phyloP scores from a whole-genome alignment of 2,797 vertebrate genomes.

The Amblyraja radiata region DNA sequence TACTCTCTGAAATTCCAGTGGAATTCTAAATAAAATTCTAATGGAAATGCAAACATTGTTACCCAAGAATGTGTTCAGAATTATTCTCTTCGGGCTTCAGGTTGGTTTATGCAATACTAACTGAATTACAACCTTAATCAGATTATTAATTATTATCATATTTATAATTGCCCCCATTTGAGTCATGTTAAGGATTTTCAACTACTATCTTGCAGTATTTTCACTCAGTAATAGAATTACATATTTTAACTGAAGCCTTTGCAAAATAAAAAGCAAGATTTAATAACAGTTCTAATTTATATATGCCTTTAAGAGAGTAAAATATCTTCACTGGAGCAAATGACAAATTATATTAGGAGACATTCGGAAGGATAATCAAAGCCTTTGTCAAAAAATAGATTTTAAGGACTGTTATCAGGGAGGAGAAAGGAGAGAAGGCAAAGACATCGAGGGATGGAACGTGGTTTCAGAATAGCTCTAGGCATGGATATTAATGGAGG shows the following conservation, averaged over 20 bases:
- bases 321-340: neutral
- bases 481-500: neutral
- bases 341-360: neutral
- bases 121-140: neutral
- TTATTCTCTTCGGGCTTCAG: neutral
- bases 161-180: constrained; percentile 14
- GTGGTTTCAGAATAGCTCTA: neutral
- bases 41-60: neutral
- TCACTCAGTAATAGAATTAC: neutral
- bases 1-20: neutral
- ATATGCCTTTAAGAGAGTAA: neutral
- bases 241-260: neutral
- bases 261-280: neutral
- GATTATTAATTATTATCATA: constrained; percentile 23
- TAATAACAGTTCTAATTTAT: neutral
- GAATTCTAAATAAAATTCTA: neutral
- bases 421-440: neutral
- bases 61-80: neutral
- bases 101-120: neutral
- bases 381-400: neutral
- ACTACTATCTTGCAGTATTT: neutral
- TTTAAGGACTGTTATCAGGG: neutral
- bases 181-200: neutral
- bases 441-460: neutral
- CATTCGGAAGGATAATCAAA: neutral